A percentile compares a stretch with the other conserved stretches of the same genome.
These are phyloP conservation scores for Dermatemys mawii DNA, from an alignment of 2,113 vertebrate genomes.

Conservation along the genomic window DNA sequence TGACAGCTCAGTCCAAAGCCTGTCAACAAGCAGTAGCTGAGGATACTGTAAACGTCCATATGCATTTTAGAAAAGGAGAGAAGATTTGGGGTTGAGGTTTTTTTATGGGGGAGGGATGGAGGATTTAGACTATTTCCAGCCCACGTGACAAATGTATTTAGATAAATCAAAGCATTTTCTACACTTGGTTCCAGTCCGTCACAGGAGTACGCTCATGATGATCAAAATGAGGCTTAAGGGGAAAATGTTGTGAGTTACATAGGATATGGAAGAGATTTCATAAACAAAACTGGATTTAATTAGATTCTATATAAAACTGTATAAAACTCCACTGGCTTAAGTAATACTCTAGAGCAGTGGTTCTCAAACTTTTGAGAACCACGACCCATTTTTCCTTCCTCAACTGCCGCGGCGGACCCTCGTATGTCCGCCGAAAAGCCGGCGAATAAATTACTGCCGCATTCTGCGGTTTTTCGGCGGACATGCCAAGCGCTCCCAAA, in stretches of 20 bases:
- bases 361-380: too few species aligned
- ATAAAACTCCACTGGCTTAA: background rate
- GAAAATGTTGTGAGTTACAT: background rate
- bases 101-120: fast-evolving
- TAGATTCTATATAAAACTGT: background rate
- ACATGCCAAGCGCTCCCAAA: too few species aligned
- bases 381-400: too few species aligned
- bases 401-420: too few species aligned
- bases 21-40: background rate
- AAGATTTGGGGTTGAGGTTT: background rate
- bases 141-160: background rate
- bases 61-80: background rate
- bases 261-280: background rate
- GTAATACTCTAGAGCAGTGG: conserved; percentile 12
- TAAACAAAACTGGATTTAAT: background rate
- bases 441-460: too few species aligned
- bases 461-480: too few species aligned
- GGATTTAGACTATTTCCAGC: background rate
- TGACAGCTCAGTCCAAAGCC: background rate
- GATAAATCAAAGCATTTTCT: background rate
- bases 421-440: too few species aligned
- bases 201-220: background rate
- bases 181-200: background rate
- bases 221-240: background rate
- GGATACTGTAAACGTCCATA: background rate